Percentiles rank a stretch among this genome's conserved stretches.
Conservation (phyloP, 2,113 vertebrate species). For the Aplodontia rufa region DNA sequence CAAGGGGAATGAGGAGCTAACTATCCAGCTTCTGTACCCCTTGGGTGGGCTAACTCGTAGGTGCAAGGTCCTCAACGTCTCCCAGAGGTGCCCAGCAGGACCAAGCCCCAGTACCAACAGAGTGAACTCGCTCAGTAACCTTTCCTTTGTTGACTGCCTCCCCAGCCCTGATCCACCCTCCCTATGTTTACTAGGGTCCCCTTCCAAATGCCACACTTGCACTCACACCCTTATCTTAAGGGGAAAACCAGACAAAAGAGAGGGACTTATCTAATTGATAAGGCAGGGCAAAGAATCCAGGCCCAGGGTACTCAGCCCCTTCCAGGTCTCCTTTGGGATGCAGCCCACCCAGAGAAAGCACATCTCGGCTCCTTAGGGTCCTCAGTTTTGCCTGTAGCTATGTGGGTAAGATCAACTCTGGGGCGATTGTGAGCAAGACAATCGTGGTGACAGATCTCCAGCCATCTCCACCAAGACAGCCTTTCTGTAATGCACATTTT, state of each 20-base stretch:
- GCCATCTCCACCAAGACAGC: neutral
- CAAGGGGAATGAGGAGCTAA: neutral
- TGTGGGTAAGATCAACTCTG: conserved; percentile 1
- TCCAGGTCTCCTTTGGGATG: neutral
- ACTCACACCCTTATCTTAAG: neutral
- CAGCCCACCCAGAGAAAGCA: neutral
- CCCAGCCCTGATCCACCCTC: neutral
- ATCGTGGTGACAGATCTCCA: conserved; percentile 41
- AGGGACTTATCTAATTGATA: neutral
- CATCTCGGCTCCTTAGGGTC: neutral
- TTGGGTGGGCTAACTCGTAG: neutral
- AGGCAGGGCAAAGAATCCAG: neutral
- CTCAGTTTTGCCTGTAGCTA: neutral
- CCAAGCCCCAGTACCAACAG: neutral
- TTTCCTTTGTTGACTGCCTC: neutral
- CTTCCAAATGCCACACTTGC: neutral
- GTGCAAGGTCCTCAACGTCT: neutral
- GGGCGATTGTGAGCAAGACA: conserved; percentile 42
- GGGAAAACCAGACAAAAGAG: neutral
- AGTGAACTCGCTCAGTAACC: neutral
- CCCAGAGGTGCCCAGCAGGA: neutral
- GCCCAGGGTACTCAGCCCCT: neutral
- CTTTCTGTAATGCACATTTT: conserved; percentile 40
- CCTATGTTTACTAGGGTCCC: neutral
- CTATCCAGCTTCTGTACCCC: neutral